Base-by-base conservation (phyloP, 2,888 invertebrate genomes). In the Nemoura dubitans region DNA sequence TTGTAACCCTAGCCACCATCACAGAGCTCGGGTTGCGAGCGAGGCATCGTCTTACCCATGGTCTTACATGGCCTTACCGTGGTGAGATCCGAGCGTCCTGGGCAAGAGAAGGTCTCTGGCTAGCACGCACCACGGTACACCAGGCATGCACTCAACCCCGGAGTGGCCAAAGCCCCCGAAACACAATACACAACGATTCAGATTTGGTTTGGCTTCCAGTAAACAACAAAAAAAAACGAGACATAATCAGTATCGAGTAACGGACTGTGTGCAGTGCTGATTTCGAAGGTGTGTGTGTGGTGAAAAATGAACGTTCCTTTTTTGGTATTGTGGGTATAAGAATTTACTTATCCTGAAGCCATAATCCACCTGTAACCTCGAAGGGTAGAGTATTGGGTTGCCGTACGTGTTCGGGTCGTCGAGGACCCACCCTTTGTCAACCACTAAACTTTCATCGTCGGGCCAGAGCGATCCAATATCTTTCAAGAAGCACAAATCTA, bases 161-260 rank as follows among this genome's bases (percentile, higher is more conserved):
- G 81, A 27, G 14, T 43, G 84, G 29, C 84, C 76, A 59, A 27
- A 59, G 76, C 76, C 84, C 84, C 84, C 84, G 84, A 84, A 84
- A 84, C 29, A 76, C 84, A 84, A 84, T 76, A 43, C 83, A 29
- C 7, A 25, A 78, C 78, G 28, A 78, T 27, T 27, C 28, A 81
- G 16, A 81, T 81, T 28, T 81, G 2, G n/a, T 28, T n/a, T 29
- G 81, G 81, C 81, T 81, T 81, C 81, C 5, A 29, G 30, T 2
- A 14, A 1, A 6, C 30, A 81, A 6, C 30, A 81, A 30, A 81
- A 30, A 81, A 81, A n/a, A 78, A 26, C 2, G 3, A 26, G 28
- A 27, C 78, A 28, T 78, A 78, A 78, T 30, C 29, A 81, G 81
- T 81, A 81, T 81, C 81, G n/a, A 29, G 30, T 81, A 81, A 81